Base-by-base conservation (phyloP, 2,888 invertebrate genomes). In the Callyntrura sp. region DNA sequence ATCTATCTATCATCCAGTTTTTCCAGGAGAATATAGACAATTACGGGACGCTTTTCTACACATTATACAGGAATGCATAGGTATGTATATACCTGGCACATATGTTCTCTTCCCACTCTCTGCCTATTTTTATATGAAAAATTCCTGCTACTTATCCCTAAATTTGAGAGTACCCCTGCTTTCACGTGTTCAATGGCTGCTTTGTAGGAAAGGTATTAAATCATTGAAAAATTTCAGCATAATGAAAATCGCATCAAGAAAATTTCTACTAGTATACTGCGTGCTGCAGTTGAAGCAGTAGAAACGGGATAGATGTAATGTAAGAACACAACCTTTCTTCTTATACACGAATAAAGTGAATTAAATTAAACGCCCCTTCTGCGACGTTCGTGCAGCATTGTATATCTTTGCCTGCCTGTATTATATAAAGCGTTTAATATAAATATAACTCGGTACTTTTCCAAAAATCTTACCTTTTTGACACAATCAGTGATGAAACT, bases 201-300 rank as follows among this genome's bases (percentile, higher is more conserved):
- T 14, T 6, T n/a, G n/a, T 25, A n/a, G 48, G 48, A 62, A 84
- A 86, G 82, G 90, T 90, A 90, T 90, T 90, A 90, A 90, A 90
- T 90, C 90, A 90, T 83, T 78, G 85, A 62, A 86, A 83, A 86
- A 90, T 60, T 86, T 83, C 65, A 86, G 35, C 86, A 82, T 86
- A 82, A 83, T 90, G 82, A 86, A 90, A 90, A 90, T 86, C 86
- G 17, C 90, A 90, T 90, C 86, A 90, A 76, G 86, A 51, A 17
- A n/a, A 8, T 62, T 68, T n/a, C n/a, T n/a, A n/a, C n/a, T n/a
- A n/a, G n/a, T n/a, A n/a, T n/a, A n/a, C n/a, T n/a, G n/a, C n/a
- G n/a, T n/a, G n/a, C n/a, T n/a, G n/a, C n/a, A n/a, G n/a, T n/a
- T n/a, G n/a, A n/a, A n/a, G n/a, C n/a, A n/a, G n/a, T n/a, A n/a